phyloP scores from a whole-genome alignment of 2,113 vertebrate species.

The Steatornis caripensis region DNA sequence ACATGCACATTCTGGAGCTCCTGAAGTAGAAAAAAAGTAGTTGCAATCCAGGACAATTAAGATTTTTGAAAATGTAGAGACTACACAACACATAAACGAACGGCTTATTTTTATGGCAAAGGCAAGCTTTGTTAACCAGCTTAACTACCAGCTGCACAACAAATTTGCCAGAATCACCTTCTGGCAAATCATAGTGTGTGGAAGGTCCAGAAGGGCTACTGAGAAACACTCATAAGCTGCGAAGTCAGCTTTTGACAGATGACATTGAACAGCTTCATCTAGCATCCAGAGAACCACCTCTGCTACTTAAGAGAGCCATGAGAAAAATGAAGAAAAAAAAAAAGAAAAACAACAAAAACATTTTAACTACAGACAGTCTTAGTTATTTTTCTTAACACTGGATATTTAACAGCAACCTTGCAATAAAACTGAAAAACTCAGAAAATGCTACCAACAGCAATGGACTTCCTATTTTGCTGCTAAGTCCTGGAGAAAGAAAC shows the following conservation, averaged over 20 bases:
- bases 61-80: not conserved
- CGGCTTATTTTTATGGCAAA: not conserved
- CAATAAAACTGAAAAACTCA: not conserved
- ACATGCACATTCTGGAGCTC: not conserved
- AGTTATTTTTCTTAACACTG: not conserved
- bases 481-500: not conserved
- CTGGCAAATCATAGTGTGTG: not conserved
- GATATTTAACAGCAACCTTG: not conserved
- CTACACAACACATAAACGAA: not conserved
- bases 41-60: not conserved
- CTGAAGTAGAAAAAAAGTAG: not conserved
- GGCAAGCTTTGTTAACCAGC: not conserved
- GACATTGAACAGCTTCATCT: not conserved
- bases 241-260: not conserved
- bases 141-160: not conserved
- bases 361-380: not conserved
- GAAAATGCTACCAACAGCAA: not conserved
- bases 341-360: not conserved
- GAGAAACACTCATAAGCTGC: not conserved
- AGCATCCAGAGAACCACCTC: not conserved
- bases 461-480: not conserved
- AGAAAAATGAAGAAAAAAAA: not conserved
- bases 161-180: not conserved
- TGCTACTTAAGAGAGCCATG: not conserved
- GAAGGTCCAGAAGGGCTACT: not conserved